Evolutionary conservation across 2,113 vertebrate species (phyloP).

Genomic region (Aleadryas rufinucha): DNA sequence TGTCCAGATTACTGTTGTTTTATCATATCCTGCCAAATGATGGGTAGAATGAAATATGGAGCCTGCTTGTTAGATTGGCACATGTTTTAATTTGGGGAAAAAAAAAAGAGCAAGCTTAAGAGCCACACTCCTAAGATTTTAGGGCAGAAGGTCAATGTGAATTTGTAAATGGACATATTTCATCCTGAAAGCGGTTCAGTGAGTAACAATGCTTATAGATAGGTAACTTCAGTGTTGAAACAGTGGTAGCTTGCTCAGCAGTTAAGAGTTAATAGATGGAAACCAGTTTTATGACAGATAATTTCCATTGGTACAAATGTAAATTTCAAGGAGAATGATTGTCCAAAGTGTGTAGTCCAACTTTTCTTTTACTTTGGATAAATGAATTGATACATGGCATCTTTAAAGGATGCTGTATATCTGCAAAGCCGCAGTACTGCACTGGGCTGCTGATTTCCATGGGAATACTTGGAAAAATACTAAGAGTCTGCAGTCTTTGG

Average conservation of each 20-base stretch:
- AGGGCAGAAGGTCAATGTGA: not conserved
- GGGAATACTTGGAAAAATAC: not conserved
- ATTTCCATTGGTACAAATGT: conserved; percentile 19
- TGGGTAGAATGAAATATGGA: not conserved
- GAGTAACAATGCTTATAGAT: not conserved
- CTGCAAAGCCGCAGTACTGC: not conserved
- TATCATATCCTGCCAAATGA: not conserved
- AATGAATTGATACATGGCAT: not conserved
- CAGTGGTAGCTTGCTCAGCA: not conserved
- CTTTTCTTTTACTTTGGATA: not conserved
- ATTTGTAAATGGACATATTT: not conserved
- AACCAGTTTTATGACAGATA: not conserved
- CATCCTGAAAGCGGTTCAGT: not conserved
- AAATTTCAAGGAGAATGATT: not conserved
- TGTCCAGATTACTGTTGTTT: not conserved
- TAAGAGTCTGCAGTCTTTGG: not conserved
- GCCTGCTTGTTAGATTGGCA: not conserved
- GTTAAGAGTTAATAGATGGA: not conserved
- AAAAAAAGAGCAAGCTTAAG: not conserved
- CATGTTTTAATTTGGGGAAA: not conserved
- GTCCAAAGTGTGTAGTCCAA: not conserved
- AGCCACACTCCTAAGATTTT: not conserved
- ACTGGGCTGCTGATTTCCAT: not conserved
- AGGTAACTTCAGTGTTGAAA: not conserved
- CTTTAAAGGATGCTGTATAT: not conserved